Evolutionary conservation across 2,888 invertebrate species (phyloP).

Genomic region (Pediacus dermestoides): DNA sequence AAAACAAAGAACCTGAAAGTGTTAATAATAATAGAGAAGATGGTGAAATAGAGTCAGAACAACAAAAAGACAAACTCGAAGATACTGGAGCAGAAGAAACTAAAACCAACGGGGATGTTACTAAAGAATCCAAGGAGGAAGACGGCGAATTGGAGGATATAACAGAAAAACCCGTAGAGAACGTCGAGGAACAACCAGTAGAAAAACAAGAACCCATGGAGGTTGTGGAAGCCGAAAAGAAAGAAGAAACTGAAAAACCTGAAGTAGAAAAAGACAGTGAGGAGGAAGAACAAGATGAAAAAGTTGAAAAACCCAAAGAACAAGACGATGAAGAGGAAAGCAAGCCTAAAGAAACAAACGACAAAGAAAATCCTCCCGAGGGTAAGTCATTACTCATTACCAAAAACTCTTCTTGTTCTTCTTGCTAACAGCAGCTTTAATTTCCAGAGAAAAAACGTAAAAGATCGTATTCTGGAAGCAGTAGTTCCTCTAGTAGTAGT

Average conservation of each 20-base stretch:
- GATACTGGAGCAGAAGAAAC: constrained; percentile 24
- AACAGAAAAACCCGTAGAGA: constrained; percentile 11
- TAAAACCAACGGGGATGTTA: constrained; percentile 26
- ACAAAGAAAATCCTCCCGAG: constrained; percentile 16
- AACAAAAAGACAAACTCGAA: constrained; percentile 18
- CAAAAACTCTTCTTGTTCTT: too few species aligned
- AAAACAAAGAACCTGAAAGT: constrained; percentile 38
- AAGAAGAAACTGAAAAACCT: constrained; percentile 37
- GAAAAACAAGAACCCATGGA: constrained; percentile 22
- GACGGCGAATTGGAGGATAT: constrained; percentile 9
- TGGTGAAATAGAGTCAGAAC: constrained; percentile 40
- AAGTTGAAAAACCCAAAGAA: constrained; percentile 49
- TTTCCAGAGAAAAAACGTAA: constrained; percentile 46
- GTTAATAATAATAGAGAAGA: constrained; percentile 38
- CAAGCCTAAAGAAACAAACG: constrained; percentile 18
- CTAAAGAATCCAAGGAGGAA: constrained; percentile 13
- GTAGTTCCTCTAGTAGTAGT: constrained; percentile 50
- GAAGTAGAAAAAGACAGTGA: constrained; percentile 40
- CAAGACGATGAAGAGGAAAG: constrained; percentile 39
- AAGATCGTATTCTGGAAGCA: constrained; percentile 54
- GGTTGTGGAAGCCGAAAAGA: constrained; percentile 20
- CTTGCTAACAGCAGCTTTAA: too few species aligned
- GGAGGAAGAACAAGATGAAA: constrained; percentile 45
- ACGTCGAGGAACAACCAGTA: constrained; percentile 16
- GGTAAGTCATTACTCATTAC: too few species aligned